These are phyloP conservation scores for Sylvia borin DNA, from an alignment of 2,797 vertebrate species.

Conservation along the genomic window DNA sequence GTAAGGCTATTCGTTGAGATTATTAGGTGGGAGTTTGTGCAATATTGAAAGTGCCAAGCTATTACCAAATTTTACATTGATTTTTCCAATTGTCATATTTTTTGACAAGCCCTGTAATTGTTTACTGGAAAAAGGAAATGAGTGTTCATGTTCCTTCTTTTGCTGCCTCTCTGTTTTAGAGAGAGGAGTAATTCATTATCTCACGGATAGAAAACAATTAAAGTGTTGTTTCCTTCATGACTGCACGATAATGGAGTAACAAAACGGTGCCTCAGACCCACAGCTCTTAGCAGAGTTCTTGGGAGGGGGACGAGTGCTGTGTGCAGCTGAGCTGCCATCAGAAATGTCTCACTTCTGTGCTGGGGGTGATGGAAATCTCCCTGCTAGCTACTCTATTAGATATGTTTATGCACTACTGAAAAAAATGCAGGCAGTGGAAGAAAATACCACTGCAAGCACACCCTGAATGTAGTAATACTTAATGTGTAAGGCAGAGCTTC, in stretches of 20 bases:
- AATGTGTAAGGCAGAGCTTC: background rate
- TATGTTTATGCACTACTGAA: background rate
- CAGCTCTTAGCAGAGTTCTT: background rate
- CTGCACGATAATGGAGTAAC: background rate
- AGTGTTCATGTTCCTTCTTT: background rate
- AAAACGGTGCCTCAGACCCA: background rate
- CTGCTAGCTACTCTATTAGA: constrained; percentile 17
- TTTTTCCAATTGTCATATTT: background rate
- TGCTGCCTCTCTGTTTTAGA: background rate
- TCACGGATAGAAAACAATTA: background rate
- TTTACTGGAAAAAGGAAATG: constrained; percentile 27
- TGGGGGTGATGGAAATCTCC: background rate
- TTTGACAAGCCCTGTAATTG: constrained; percentile 10
- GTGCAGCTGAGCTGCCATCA: background rate
- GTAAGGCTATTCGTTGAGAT: background rate
- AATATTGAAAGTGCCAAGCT: background rate
- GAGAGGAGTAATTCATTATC: constrained; percentile 20
- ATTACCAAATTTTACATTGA: background rate
- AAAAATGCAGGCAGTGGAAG: background rate
- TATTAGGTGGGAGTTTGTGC: background rate
- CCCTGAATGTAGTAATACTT: background rate
- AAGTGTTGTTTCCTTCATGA: constrained; percentile 11
- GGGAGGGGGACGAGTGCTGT: background rate
- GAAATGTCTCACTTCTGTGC: background rate
- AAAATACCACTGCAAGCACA: constrained; percentile 8